A percentile compares a stretch with the other conserved stretches of the same genome.
Evolutionary conservation across 1,140 invertebrate species (phyloP).

Genomic region (Cherax quadricarinatus): DNA sequence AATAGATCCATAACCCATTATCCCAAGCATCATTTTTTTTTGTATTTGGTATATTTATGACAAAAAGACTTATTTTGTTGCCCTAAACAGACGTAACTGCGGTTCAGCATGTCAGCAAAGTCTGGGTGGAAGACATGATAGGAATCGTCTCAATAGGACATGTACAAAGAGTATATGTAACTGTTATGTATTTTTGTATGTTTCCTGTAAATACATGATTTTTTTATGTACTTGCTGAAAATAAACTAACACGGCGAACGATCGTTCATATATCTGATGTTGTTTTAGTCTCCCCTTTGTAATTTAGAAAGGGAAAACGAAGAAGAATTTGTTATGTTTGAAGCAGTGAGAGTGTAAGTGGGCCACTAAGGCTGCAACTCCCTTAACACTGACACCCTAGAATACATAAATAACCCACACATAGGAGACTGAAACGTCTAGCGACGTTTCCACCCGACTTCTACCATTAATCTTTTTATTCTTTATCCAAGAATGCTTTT

Average conservation of each 20-base stretch:
- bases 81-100: background rate
- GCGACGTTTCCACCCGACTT: too few relatives aligned
- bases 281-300: too few relatives aligned
- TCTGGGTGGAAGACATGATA: background rate
- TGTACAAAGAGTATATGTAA: slow-evolving; percentile 7
- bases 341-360: too few relatives aligned
- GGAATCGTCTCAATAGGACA: background rate
- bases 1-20: background rate
- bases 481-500: too few relatives aligned
- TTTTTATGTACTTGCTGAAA: background rate
- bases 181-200: background rate
- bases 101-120: background rate
- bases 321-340: too few relatives aligned
- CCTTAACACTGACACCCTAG: too few relatives aligned
- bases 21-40: background rate
- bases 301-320: too few relatives aligned
- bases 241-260: background rate
- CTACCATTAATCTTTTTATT: background rate
- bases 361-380: too few relatives aligned
- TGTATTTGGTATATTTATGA: background rate
- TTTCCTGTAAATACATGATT: background rate
- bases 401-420: too few relatives aligned
- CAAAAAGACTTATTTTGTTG: background rate
- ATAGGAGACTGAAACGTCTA: too few relatives aligned
- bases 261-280: background rate